These are phyloP conservation scores for Rhyzopertha dominica DNA, from an alignment of 1,140 invertebrate genomes.

Conservation along the genomic window DNA sequence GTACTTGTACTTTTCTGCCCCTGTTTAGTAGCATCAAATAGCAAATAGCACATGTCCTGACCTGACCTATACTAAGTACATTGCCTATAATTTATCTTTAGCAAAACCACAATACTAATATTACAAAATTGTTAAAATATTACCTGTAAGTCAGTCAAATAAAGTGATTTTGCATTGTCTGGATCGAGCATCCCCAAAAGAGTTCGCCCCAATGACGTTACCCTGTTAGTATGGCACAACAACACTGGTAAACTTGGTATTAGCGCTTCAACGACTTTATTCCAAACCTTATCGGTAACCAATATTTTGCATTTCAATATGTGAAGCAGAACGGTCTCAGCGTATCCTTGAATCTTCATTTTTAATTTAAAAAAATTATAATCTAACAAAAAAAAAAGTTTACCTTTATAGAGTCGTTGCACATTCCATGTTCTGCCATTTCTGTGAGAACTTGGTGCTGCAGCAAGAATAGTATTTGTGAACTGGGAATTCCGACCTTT, in stretches of 20 bases:
- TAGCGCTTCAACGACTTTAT: slow-evolving; percentile 51
- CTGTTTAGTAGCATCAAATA: too few relatives aligned
- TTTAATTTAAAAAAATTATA: background rate
- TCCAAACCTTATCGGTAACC: slow-evolving; percentile 55
- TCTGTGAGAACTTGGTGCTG: slow-evolving; percentile 55
- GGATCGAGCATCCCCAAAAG: slow-evolving; percentile 58
- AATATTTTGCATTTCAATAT: slow-evolving; percentile 57
- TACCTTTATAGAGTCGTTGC: slow-evolving; percentile 45
- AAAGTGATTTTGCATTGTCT: slow-evolving; percentile 41
- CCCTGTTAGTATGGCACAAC: slow-evolving; percentile 45
- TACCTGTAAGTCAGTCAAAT: slow-evolving; percentile 6
- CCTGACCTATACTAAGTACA: too few relatives aligned
- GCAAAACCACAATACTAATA: slow-evolving; percentile 6
- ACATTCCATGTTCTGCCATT: slow-evolving; percentile 57
- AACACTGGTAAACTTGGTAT: slow-evolving; percentile 53
- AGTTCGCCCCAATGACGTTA: slow-evolving; percentile 49
- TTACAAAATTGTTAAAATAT: background rate
- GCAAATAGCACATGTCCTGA: too few relatives aligned
- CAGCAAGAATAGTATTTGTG: slow-evolving; percentile 50
- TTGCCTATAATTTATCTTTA: too few relatives aligned
- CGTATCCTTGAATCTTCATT: slow-evolving; percentile 50
- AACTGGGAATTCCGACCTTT: slow-evolving; percentile 38
- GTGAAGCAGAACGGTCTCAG: slow-evolving; percentile 57
- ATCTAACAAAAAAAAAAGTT: slow-evolving; percentile 15
- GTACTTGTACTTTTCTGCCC: too few relatives aligned